phyloP scores from a whole-genome alignment of 2,797 vertebrate genomes.

The Podarcis lilfordi region DNA sequence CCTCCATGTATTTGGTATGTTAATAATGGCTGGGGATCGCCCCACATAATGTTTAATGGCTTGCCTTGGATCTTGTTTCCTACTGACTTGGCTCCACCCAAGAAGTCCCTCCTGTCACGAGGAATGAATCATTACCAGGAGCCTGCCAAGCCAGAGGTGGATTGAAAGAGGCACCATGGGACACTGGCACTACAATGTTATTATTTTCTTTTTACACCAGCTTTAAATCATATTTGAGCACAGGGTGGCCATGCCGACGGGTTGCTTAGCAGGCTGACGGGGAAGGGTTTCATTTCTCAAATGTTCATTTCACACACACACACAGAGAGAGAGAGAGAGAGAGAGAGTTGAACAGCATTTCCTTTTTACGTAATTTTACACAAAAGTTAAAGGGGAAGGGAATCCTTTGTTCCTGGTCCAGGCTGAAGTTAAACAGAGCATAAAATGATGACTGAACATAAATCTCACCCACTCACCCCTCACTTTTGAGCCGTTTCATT shows the following conservation, averaged over 20 bases:
- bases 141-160: conserved; percentile 73
- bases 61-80: conserved; percentile 74
- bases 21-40: conserved; percentile 77
- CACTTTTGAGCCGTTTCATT: not conserved
- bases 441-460: conserved; percentile 4
- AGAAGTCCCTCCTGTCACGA: conserved; percentile 78
- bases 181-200: conserved; percentile 70
- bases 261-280: conserved; percentile 59
- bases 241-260: conserved; percentile 59
- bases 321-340: too few species aligned
- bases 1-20: conserved; percentile 76
- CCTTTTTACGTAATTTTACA: not conserved
- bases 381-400: not conserved
- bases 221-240: conserved; percentile 69
- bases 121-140: conserved; percentile 78
- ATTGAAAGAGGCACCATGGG: conserved; percentile 68
- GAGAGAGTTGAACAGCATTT: not conserved
- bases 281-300: conserved; percentile 58
- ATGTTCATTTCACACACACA: conserved; percentile 29
- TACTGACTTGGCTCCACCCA: conserved; percentile 80
- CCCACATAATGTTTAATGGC: conserved; percentile 81
- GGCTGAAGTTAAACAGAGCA: not conserved
- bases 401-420: conserved; percentile 1
- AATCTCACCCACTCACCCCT: not conserved
- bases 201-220: conserved; percentile 73